Evolutionary conservation across 1,140 invertebrate genomes (phyloP).

Genomic region (Tetramorium alpestre): DNA sequence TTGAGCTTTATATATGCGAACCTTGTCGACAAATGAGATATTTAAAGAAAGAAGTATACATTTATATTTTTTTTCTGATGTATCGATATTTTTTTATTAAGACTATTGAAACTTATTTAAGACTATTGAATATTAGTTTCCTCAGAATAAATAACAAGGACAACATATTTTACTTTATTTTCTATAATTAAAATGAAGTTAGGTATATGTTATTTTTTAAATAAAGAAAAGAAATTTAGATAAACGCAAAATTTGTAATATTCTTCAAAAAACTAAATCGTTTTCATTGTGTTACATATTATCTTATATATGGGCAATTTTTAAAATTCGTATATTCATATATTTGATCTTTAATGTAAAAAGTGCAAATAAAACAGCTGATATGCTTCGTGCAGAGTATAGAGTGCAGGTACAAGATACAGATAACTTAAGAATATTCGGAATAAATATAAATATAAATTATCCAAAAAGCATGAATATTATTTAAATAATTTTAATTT

Average conservation of each 20-base stretch:
- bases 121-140: slow-evolving; percentile 4
- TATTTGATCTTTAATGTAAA: neutral
- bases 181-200: neutral
- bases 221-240: neutral
- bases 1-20: neutral
- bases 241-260: neutral
- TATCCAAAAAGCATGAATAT: neutral
- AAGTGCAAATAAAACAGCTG: neutral
- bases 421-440: neutral
- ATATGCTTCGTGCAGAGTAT: neutral
- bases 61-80: slow-evolving; percentile 25
- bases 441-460: slow-evolving; percentile 9
- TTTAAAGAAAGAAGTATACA: neutral
- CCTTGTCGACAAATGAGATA: neutral
- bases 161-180: slow-evolving; percentile 43
- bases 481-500: neutral
- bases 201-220: neutral
- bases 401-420: neutral
- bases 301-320: neutral
- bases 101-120: neutral
- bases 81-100: neutral
- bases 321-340: too few relatives aligned
- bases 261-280: neutral
- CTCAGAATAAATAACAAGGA: neutral
- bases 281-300: neutral